phyloP scores from a whole-genome alignment of 2,888 invertebrate genomes.

The Oxytorus armatus region DNA sequence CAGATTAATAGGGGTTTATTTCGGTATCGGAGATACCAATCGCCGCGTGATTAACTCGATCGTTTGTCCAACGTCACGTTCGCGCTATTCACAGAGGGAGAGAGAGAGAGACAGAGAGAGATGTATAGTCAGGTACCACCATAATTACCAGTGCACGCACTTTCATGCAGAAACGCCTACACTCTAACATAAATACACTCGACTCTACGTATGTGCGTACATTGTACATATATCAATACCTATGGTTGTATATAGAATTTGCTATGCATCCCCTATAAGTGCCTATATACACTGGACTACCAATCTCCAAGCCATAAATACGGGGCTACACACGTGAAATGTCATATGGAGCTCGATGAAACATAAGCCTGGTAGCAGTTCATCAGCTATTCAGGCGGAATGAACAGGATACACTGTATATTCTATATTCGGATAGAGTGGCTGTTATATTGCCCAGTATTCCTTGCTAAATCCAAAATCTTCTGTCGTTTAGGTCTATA shows the following conservation, averaged over 20 bases:
- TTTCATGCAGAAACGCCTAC: constrained; percentile 1
- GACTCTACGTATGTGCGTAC: constrained; percentile 41
- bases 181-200: constrained; percentile 10
- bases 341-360: constrained; percentile 16
- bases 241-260: too few relatives aligned
- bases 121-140: constrained; percentile 53
- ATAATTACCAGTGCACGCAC: constrained; percentile 34
- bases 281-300: neutral
- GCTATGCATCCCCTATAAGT: neutral
- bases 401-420: neutral
- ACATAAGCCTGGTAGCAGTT: neutral
- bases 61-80: constrained; percentile 75
- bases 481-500: neutral
- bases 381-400: constrained; percentile 31
- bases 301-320: constrained; percentile 28
- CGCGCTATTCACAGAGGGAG: neutral
- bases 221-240: neutral
- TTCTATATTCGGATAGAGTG: constrained; percentile 16
- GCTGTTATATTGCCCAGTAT: neutral
- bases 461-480: neutral
- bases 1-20: constrained; percentile 64
- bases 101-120: neutral
- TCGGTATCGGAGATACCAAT: constrained; percentile 74
- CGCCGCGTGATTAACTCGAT: constrained; percentile 76
- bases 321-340: neutral